Evolutionary conservation across 2,113 vertebrate species (phyloP).

Genomic region (Passer montanus): DNA sequence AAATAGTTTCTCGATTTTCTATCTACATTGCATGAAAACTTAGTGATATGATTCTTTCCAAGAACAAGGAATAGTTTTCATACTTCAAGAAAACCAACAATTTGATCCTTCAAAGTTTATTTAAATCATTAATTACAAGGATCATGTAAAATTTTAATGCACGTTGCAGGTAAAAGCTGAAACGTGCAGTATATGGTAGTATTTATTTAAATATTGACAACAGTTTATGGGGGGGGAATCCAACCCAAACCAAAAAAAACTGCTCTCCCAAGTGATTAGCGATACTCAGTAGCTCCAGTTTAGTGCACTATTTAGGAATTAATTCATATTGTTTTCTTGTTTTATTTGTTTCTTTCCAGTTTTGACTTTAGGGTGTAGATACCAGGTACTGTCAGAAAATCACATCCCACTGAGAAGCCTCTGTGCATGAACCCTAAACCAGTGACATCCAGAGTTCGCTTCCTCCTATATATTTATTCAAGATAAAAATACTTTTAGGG

Average conservation of each 20-base stretch:
- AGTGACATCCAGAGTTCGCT: background rate
- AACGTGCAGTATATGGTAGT: background rate
- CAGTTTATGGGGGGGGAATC: accelerated
- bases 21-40: background rate
- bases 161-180: background rate
- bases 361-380: background rate
- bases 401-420: background rate
- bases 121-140: background rate
- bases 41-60: background rate
- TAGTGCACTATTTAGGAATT: background rate
- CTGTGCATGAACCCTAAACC: background rate
- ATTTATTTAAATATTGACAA: background rate
- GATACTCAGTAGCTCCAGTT: background rate
- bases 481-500: background rate
- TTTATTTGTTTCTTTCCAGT: background rate
- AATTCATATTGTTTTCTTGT: background rate
- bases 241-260: accelerated
- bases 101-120: background rate
- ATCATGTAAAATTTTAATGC: background rate
- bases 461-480: background rate
- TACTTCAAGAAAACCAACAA: background rate
- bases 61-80: background rate
- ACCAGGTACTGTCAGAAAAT: background rate
- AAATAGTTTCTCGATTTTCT: background rate
- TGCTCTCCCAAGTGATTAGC: background rate